Conservation (phyloP, 2,888 invertebrate species). For the Lasius fuliginosus region DNA sequence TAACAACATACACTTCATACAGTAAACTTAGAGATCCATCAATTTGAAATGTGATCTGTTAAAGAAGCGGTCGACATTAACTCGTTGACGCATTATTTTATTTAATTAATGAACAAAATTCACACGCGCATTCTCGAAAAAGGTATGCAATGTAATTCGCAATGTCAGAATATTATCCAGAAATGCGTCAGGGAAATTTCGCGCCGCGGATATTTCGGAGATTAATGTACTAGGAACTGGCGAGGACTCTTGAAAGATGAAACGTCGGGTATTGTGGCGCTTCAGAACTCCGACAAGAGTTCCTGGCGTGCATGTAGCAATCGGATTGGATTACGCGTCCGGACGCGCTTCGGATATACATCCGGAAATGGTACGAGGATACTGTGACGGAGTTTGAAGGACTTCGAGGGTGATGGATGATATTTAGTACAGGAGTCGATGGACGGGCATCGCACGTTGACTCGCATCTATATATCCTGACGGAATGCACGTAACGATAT, state of each 20-base stretch:
- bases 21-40: background rate
- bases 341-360: conserved; percentile 64
- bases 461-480: conserved; percentile 24
- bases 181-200: conserved; percentile 34
- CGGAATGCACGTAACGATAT: conserved; percentile 50
- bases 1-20: background rate
- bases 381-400: conserved; percentile 72
- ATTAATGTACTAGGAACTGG: conserved; percentile 43
- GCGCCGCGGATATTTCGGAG: conserved; percentile 35
- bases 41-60: background rate
- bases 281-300: conserved; percentile 74
- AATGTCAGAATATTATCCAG: background rate
- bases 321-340: conserved; percentile 72
- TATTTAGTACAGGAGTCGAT: conserved; percentile 61
- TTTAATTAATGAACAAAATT: conserved; percentile 1
- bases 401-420: conserved; percentile 62
- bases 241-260: conserved; percentile 68
- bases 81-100: background rate
- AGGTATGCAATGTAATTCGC: background rate
- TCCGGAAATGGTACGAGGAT: conserved; percentile 65
- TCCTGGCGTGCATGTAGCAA: conserved; percentile 71
- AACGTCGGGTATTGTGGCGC: conserved; percentile 66
- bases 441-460: background rate
- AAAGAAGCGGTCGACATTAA: background rate
- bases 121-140: background rate